Base-by-base conservation (phyloP, 2,888 invertebrate genomes). In the Sphaeridia pumilis region DNA sequence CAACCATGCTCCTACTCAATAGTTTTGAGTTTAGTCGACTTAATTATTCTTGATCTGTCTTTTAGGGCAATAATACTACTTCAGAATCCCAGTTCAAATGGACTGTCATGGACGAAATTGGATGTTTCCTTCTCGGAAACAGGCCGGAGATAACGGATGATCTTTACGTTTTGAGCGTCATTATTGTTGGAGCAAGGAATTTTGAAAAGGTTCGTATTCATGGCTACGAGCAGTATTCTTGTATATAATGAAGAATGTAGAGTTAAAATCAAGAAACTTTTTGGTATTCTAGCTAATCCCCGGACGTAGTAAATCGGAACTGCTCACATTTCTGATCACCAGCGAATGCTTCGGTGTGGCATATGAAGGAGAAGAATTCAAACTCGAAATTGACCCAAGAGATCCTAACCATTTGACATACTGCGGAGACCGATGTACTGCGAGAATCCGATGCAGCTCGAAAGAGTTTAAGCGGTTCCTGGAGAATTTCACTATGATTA, bases 101-200 rank as follows among this genome's bases (percentile, higher is more conserved):
- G 51, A n/a, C 35, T 20, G 22, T 44, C 20, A 51, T 45, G 17
- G 27, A 45, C 14, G 45, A 44, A 20, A 26, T 45, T 20, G 51
- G 51, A 22, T 45, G 44, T 17, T 51, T 51, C 20, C 36, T 44
- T 25, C 45, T 51, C 10, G 51, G 51, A 26, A n/a, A 45, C n/a
- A 21, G 26, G 1, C n/a, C n/a, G n/a, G 45, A 35, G 3, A n/a
- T n/a, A n/a, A 17, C 12, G 20, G 51, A 51, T 27, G 51, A 51
- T 20, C 22, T 51, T 14, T 51, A 51, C 24, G 25, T 45, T 1
- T 45, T 51, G 45, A 51, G 44, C 22, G 45, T 51, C 21, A 43
- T 44, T 1, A 22, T 43, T 4, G 36, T 51, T 4, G 34, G 25
- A 7, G 26, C 14, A 12, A 31, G 34, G 25, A 3, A 31, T 7